phyloP scores from a whole-genome alignment of 2,797 vertebrate genomes.

The Chiloscyllium punctatum region DNA sequence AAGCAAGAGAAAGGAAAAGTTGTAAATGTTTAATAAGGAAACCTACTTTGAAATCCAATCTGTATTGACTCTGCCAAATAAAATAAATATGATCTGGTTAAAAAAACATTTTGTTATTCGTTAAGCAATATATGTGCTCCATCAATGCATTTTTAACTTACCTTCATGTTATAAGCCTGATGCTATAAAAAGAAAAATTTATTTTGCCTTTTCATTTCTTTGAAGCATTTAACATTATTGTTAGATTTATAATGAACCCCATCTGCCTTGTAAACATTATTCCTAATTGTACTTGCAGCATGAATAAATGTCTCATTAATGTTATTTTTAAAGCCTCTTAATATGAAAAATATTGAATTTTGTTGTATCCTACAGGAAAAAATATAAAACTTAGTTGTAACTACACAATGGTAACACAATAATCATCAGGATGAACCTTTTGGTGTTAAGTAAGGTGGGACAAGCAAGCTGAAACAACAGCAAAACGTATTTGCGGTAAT shows the following conservation, averaged over 20 bases:
- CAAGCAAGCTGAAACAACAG: not conserved
- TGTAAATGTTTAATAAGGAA: slow-evolving; percentile 29
- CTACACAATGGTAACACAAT: not conserved
- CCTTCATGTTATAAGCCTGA: slow-evolving; percentile 5
- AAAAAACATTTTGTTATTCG: not conserved
- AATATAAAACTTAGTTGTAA: not conserved
- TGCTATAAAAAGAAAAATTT: not conserved
- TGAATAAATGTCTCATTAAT: slow-evolving; percentile 30
- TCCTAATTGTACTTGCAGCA: slow-evolving; percentile 30
- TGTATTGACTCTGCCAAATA: not conserved
- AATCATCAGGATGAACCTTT: not conserved
- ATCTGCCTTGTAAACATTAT: slow-evolving; percentile 19
- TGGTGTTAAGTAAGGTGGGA: not conserved
- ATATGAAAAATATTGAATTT: not conserved
- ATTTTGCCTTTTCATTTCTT: not conserved
- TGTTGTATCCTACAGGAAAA: not conserved
- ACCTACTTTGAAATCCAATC: not conserved
- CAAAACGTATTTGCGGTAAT: not conserved
- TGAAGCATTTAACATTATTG: slow-evolving; percentile 21
- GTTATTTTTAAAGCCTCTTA: slow-evolving; percentile 33
- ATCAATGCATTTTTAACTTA: not conserved
- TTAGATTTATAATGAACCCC: not conserved
- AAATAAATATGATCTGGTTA: slow-evolving; percentile 26
- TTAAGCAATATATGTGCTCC: slow-evolving; percentile 25
- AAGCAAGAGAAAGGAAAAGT: not conserved